Percentiles rank a stretch among this genome's conserved stretches.
phyloP scores from a whole-genome alignment of 2,888 invertebrate genomes.

The Synergus laeviventris region DNA sequence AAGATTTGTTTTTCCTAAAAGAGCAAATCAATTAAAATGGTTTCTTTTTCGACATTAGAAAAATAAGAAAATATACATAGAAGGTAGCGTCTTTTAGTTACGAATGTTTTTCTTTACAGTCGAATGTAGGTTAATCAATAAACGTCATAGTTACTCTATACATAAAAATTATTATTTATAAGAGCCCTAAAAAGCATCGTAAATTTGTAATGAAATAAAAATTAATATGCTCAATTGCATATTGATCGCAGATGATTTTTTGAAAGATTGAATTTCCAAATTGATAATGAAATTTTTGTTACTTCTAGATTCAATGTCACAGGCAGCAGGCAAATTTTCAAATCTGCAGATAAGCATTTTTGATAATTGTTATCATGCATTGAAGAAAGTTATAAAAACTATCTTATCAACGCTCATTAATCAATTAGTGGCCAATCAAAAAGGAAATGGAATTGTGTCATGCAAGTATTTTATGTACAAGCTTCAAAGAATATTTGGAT shows the following conservation, averaged over 20 bases:
- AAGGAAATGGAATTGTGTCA: not conserved
- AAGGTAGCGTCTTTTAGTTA: not conserved
- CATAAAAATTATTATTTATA: not conserved
- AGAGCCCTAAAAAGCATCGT: not conserved
- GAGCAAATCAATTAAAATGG: slow-evolving; percentile 29
- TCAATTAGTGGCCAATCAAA: slow-evolving; percentile 2
- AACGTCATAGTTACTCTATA: not conserved
- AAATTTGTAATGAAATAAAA: too few species aligned
- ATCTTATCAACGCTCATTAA: not conserved
- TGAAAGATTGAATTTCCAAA: not conserved
- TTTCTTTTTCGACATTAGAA: not conserved
- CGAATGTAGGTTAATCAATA: slow-evolving; percentile 2
- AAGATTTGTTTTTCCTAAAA: slow-evolving; percentile 93
- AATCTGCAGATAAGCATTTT: slow-evolving; percentile 33
- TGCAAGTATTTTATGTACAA: slow-evolving; percentile 13
- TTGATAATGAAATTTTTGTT: not conserved
- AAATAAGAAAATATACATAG: not conserved
- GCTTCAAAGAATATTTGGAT: not conserved
- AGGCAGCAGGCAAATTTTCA: slow-evolving; percentile 30
- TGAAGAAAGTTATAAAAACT: not conserved
- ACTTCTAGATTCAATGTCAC: not conserved
- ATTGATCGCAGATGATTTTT: not conserved
- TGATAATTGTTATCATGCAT: slow-evolving; percentile 28
- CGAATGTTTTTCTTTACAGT: not conserved
- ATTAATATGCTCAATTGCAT: too few species aligned